Evolutionary conservation across 2,113 vertebrate genomes (phyloP).

Genomic region (Tragelaphus scriptus): DNA sequence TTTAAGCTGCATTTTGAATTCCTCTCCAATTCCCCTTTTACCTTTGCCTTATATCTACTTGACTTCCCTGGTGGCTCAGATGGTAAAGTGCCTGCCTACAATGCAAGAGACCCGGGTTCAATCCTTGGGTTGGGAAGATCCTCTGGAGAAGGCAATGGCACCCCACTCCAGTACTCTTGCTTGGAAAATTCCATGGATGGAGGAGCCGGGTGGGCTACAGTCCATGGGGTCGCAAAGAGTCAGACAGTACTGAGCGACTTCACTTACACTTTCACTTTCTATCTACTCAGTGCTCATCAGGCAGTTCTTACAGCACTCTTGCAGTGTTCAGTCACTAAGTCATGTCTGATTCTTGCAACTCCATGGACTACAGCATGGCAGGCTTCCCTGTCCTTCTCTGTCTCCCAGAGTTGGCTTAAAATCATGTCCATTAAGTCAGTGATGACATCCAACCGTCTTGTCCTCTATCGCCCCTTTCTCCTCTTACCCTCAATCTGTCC

Average conservation of each 20-base stretch:
- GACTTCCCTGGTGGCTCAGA: no score
- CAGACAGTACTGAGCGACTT: no score
- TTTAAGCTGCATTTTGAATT: background rate
- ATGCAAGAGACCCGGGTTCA: no score
- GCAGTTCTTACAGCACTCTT: background rate
- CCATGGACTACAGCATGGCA: background rate
- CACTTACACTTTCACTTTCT: background rate
- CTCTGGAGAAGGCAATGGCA: no score
- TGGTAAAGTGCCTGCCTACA: no score
- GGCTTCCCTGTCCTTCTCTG: background rate
- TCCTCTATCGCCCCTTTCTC: background rate
- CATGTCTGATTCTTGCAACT: background rate
- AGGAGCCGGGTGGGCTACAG: no score
- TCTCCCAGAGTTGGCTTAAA: background rate
- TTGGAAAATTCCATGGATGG: no score
- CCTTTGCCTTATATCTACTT: background rate
- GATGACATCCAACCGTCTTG: background rate
- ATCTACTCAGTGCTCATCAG: no score
- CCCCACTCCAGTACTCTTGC: no score
- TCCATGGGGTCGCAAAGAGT: no score
- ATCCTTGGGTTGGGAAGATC: no score
- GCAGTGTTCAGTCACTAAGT: background rate
- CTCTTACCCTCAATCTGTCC: background rate
- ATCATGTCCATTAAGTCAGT: background rate
- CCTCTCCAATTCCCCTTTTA: background rate